phyloP scores from a whole-genome alignment of 2,797 vertebrate genomes.

The Muscicapa striata region DNA sequence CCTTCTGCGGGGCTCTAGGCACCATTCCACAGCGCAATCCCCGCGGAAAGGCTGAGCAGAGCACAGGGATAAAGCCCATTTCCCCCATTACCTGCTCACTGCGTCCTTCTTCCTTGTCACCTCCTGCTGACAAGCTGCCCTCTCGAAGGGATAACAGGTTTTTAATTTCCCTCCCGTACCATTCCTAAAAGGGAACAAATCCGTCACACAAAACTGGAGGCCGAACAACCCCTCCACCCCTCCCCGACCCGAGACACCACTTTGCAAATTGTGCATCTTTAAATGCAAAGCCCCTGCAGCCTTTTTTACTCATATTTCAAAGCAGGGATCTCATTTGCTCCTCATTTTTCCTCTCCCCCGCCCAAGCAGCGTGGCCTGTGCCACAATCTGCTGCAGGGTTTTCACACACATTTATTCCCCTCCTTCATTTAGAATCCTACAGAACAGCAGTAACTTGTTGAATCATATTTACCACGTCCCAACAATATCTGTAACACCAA shows the following conservation, averaged over 20 bases:
- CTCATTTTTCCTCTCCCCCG: background rate
- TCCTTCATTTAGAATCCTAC: background rate
- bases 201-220: background rate
- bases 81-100: constrained; percentile 60
- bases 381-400: background rate
- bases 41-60: background rate
- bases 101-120: constrained; percentile 35
- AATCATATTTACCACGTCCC: background rate
- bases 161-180: constrained; percentile 79
- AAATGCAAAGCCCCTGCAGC: background rate
- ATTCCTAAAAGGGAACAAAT: constrained; percentile 74
- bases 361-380: background rate
- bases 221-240: background rate
- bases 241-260: background rate
- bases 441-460: background rate
- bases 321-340: background rate
- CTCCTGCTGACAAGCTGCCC: constrained; percentile 37
- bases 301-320: background rate
- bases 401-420: background rate
- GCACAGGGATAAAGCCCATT: background rate
- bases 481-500: background rate
- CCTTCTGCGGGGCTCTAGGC: background rate
- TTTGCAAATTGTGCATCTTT: background rate
- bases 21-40: background rate
- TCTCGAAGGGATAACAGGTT: constrained; percentile 66